Base-by-base conservation (phyloP, 2,888 invertebrate species). In the Perizoma flavofasciatum region DNA sequence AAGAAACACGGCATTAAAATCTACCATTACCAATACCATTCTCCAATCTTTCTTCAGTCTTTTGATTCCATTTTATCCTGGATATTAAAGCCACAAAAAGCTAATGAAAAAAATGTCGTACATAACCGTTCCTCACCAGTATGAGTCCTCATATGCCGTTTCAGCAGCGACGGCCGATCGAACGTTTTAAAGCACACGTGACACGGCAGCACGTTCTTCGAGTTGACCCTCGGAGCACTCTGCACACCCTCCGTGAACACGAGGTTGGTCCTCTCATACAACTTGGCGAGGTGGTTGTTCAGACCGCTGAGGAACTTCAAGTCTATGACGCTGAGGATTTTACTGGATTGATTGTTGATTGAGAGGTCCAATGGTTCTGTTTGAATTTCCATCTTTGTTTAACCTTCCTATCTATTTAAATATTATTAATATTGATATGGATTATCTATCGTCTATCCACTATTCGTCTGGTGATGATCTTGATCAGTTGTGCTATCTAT, bases 171-270 rank as follows among this genome's bases (percentile, higher is more conserved):
- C 0, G 95, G 95, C 48, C 95, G 83, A 71, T 95, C 95, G 71
- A 95, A 95, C 32, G 93, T 93, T 83, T 95, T 95, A 49, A 93
- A 85, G 71, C 95, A 95, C 0, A 93, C 93, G 45, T 94, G 93
- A 72, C 95, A 95, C 0, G 92, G 91, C 53, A 92, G 75, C 5
- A 89, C 79, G 43, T 86, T 89, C 75, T 90, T 91, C 61, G 77
- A 55, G 54, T 66, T 67, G 5, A 48, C 53, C 59, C 76, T 73
- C 51, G 73, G 78, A 0, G 45, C 57, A n/a, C 34, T 10, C 6
- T 22, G 45, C 0, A 5, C 65, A 68, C 49, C 72, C 65, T 75
- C 79, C 33, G 70, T 74, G 41, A 76, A 78, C 0, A 81, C 77
- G 41, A 82, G 53, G 54, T 73, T 81, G 0, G 88, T 86, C n/a